phyloP scores from a whole-genome alignment of 2,888 invertebrate genomes.

The Hanleya hanleyi region DNA sequence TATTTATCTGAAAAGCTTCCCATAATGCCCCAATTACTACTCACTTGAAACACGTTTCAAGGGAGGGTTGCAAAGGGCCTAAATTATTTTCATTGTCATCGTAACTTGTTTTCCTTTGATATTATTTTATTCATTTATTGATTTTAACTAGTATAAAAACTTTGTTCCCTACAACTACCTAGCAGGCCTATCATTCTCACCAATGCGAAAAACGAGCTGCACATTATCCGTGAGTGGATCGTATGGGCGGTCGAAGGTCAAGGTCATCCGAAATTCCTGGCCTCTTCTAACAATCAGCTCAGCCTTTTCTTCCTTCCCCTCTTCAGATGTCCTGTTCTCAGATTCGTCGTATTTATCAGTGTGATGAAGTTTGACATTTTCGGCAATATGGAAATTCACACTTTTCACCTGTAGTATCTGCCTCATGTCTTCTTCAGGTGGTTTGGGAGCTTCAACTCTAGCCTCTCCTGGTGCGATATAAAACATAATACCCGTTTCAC shows the following conservation, averaged over 20 bases:
- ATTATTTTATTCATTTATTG: too few species aligned
- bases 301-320: neutral
- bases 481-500: too few species aligned
- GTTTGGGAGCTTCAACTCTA: neutral
- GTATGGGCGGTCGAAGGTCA: slow-evolving; percentile 37
- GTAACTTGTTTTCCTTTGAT: too few species aligned
- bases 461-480: too few species aligned
- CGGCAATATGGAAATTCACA: slow-evolving; percentile 33
- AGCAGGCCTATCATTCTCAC: slow-evolving; percentile 18
- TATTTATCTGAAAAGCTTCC: too few species aligned
- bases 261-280: slow-evolving; percentile 34
- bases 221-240: slow-evolving; percentile 30
- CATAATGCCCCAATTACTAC: too few species aligned
- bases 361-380: slow-evolving; percentile 44
- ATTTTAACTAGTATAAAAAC: neutral
- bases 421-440: neutral
- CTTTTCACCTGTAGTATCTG: slow-evolving; percentile 14
- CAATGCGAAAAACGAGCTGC: slow-evolving; percentile 35
- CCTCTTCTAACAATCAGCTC: slow-evolving; percentile 75
- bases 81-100: too few species aligned
- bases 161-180: neutral
- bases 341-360: slow-evolving; percentile 38
- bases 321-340: neutral
- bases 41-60: too few species aligned
- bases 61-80: too few species aligned